These are phyloP conservation scores for Rhopalosiphum maidis DNA, from an alignment of 1,140 invertebrate species.

Conservation along the genomic window DNA sequence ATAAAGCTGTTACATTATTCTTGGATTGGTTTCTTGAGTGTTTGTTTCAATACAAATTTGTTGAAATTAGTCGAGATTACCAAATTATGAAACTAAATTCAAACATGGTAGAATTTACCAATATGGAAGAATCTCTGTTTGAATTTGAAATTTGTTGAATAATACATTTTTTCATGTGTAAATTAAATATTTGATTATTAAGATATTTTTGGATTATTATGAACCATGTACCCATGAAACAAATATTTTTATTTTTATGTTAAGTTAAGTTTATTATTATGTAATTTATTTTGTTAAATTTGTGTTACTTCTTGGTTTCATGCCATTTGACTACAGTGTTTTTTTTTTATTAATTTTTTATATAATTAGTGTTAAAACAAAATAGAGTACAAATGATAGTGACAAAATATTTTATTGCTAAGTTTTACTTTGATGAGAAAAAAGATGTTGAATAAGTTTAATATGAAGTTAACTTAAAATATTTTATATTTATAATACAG, in stretches of 20 bases:
- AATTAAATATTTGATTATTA: neutral
- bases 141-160: neutral
- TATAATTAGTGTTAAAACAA: neutral
- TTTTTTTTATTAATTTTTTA: neutral
- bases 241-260: neutral
- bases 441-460: neutral
- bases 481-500: neutral
- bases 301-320: neutral
- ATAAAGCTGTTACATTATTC: slow-evolving; percentile 25
- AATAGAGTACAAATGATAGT: neutral
- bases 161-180: neutral
- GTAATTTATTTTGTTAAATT: neutral
- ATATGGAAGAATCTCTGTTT: slow-evolving; percentile 26
- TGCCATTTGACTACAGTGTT: neutral
- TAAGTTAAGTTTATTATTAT: neutral
- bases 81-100: neutral
- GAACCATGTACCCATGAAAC: neutral
- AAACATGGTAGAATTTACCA: neutral
- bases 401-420: neutral
- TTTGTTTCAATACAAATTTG: slow-evolving; percentile 29
- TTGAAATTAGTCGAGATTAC: neutral
- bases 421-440: neutral
- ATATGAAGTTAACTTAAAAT: neutral
- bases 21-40: slow-evolving; percentile 39
- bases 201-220: neutral